phyloP scores from a whole-genome alignment of 2,797 vertebrate genomes.

The Neostethus bicornis region DNA sequence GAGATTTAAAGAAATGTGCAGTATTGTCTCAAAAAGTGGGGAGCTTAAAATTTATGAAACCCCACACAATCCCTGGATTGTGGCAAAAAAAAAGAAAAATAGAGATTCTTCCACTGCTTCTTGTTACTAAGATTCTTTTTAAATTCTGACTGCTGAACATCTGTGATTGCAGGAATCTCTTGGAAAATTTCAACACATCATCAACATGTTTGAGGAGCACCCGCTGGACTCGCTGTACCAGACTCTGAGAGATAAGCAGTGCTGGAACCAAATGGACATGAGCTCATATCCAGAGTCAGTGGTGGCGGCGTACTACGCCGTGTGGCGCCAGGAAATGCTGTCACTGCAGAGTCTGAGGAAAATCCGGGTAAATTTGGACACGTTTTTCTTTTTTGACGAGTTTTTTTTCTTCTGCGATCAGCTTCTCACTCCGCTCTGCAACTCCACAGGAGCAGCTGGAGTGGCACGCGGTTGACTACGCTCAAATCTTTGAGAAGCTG shows the following conservation, averaged over 20 bases:
- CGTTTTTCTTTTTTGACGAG: neutral
- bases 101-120: too few species aligned
- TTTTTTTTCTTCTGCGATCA: neutral
- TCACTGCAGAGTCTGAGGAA: neutral
- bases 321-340: constrained; percentile 17
- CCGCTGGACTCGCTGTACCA: neutral
- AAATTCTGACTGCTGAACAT: neutral
- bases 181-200: constrained; percentile 50
- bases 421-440: neutral
- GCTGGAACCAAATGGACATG: neutral
- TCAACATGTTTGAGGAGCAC: constrained; percentile 16
- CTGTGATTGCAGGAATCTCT: constrained; percentile 55
- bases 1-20: too few species aligned
- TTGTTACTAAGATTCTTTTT: neutral
- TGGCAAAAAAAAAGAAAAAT: too few species aligned
- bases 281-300: constrained; percentile 33
- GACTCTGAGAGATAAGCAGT: neutral
- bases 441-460: constrained; percentile 40
- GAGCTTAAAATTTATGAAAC: too few species aligned
- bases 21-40: too few species aligned
- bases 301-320: neutral
- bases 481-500: constrained; percentile 47
- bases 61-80: too few species aligned
- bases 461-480: constrained; percentile 20
- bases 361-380: constrained; percentile 26